A percentile compares a stretch with the other conserved stretches of the same genome.
These are phyloP conservation scores for Hydropsyche tenuis DNA, from an alignment of 1,140 invertebrate species.

Conservation along the genomic window DNA sequence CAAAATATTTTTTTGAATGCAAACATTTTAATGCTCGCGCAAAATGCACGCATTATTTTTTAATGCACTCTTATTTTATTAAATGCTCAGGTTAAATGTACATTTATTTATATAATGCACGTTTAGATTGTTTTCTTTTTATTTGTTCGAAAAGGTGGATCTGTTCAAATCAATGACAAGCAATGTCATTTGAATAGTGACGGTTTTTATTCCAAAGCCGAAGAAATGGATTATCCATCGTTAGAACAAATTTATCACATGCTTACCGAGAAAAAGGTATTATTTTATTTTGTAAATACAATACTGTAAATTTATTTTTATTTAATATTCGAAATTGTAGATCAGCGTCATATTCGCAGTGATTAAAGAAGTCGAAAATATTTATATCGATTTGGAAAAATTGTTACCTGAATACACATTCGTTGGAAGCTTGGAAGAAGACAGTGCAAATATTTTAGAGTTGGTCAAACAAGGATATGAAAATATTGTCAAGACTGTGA, in stretches of 20 bases:
- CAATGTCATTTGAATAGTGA: constrained; percentile 64
- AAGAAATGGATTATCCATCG: constrained; percentile 69
- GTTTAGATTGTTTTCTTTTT: no score
- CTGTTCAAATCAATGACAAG: constrained; percentile 61
- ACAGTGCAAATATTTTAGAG: constrained; percentile 69
- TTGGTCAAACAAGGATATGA: constrained; percentile 67
- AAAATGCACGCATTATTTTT: no score
- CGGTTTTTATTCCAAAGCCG: constrained; percentile 64
- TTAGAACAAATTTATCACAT: constrained; percentile 66
- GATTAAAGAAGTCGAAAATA: constrained; percentile 61
- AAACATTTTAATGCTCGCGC: no score
- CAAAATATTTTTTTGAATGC: no score
- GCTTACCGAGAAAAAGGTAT: constrained; percentile 64
- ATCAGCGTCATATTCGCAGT: constrained; percentile 70
- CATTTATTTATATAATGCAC: no score
- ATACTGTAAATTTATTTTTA: constrained; percentile 30
- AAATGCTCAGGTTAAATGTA: no score
- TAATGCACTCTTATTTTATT: no score
- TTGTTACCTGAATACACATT: constrained; percentile 64
- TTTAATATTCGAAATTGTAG: constrained; percentile 52
- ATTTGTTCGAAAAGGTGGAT: no score
- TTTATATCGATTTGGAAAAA: constrained; percentile 63
- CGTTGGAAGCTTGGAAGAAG: constrained; percentile 64
- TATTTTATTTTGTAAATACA: constrained; percentile 39
- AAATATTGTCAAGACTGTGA: constrained; percentile 64